These are phyloP conservation scores for Cetoscarus ocellatus DNA, from an alignment of 2,797 vertebrate species.

Conservation along the genomic window DNA sequence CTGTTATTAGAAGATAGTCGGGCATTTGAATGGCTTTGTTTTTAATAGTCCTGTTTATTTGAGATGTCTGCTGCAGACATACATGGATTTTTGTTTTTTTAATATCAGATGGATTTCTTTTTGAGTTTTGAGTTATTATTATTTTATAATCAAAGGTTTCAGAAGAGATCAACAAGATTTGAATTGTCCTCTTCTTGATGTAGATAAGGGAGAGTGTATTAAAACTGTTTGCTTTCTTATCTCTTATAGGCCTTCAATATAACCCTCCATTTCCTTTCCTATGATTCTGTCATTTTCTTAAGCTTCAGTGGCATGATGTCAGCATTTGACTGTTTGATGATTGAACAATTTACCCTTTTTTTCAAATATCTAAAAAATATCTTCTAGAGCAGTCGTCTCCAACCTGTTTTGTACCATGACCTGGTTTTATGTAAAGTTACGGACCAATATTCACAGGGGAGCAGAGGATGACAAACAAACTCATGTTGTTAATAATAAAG, in stretches of 20 bases:
- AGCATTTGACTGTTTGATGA: too few species aligned
- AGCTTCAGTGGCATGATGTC: too few species aligned
- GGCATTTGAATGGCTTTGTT: conserved; percentile 45
- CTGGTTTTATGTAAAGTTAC: too few species aligned
- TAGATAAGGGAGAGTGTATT: not conserved
- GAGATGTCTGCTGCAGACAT: conserved; percentile 33
- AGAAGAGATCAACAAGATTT: not conserved
- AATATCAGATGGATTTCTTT: conserved; percentile 32
- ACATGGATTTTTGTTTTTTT: conserved; percentile 35
- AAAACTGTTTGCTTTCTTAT: conserved; percentile 12
- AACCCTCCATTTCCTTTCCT: not conserved
- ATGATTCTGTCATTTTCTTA: too few species aligned
- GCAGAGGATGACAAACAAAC: too few species aligned
- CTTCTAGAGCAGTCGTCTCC: too few species aligned
- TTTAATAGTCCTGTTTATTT: conserved; percentile 36
- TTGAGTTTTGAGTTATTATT: not conserved
- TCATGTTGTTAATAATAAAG: too few species aligned
- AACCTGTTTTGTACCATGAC: too few species aligned
- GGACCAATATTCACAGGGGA: too few species aligned
- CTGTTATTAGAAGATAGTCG: conserved; percentile 41
- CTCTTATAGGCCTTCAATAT: not conserved
- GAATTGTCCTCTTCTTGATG: conserved; percentile 12
- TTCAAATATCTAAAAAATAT: too few species aligned
- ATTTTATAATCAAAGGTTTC: not conserved
- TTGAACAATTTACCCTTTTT: too few species aligned